phyloP scores from a whole-genome alignment of 2,113 vertebrate genomes.

The Pseudolaguvia tuberculata region DNA sequence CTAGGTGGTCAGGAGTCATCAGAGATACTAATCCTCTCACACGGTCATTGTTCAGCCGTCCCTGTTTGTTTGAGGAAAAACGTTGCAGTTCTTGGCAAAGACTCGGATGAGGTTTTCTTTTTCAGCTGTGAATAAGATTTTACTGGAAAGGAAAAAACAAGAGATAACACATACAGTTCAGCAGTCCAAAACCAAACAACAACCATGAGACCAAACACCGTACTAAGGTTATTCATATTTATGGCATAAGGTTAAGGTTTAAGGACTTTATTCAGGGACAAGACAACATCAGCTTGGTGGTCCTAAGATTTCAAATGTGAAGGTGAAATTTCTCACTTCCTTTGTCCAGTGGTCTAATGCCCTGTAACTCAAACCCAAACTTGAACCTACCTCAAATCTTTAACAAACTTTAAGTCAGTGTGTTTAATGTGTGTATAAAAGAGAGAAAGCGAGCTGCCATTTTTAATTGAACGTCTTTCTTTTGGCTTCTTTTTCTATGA shows the following conservation, averaged over 20 bases:
- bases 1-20: constrained; percentile 69
- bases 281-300: no score
- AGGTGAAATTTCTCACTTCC: neutral
- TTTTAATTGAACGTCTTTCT: constrained; percentile 17
- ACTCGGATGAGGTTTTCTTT: no score
- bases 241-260: no score
- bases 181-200: no score
- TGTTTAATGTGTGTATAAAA: constrained; percentile 20
- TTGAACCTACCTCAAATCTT: no score
- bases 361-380: neutral
- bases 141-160: neutral
- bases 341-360: neutral
- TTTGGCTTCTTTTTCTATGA: constrained; percentile 51
- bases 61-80: constrained; percentile 39
- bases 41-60: constrained; percentile 53
- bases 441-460: neutral
- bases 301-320: no score
- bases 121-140: neutral
- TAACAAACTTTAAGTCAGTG: neutral
- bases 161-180: no score
- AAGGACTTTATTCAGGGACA: no score
- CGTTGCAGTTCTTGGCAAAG: neutral
- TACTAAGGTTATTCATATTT: no score
- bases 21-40: constrained; percentile 59
- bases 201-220: no score